Evolutionary conservation across 1,140 invertebrate genomes (phyloP).

Genomic region (Holotrichia oblita): DNA sequence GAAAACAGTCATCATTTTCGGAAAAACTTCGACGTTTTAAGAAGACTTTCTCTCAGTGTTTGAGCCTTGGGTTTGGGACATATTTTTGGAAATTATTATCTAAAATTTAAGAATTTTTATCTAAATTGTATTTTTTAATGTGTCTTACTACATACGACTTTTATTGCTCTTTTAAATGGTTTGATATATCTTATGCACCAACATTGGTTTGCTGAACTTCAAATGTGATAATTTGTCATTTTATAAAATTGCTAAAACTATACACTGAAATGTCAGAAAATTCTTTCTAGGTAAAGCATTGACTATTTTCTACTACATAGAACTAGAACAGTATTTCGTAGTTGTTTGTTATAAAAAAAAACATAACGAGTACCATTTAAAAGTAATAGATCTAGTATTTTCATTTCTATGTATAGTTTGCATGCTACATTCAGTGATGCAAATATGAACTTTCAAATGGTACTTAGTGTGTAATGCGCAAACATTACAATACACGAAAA

Average conservation of each 20-base stretch:
- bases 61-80: too few species aligned
- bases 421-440: neutral
- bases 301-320: slow-evolving; percentile 5
- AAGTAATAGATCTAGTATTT: neutral
- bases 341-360: neutral
- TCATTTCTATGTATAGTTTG: neutral
- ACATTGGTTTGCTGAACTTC: too few species aligned
- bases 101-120: too few species aligned
- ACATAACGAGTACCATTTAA: neutral
- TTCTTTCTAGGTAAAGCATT: neutral
- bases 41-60: too few species aligned
- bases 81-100: too few species aligned
- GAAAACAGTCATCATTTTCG: too few species aligned
- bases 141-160: too few species aligned
- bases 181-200: too few species aligned
- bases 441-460: neutral
- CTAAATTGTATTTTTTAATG: too few species aligned
- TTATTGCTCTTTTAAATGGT: too few species aligned
- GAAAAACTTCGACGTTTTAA: too few species aligned
- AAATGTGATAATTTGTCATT: too few species aligned
- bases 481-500: neutral
- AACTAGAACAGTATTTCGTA: neutral
- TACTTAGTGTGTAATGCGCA: neutral
- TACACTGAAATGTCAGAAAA: neutral
- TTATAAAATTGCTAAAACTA: neutral